Evolutionary conservation across 2,797 vertebrate species (phyloP), one percentile per base, ranked within the genome.

Genomic region (Esox lucius): DNA sequence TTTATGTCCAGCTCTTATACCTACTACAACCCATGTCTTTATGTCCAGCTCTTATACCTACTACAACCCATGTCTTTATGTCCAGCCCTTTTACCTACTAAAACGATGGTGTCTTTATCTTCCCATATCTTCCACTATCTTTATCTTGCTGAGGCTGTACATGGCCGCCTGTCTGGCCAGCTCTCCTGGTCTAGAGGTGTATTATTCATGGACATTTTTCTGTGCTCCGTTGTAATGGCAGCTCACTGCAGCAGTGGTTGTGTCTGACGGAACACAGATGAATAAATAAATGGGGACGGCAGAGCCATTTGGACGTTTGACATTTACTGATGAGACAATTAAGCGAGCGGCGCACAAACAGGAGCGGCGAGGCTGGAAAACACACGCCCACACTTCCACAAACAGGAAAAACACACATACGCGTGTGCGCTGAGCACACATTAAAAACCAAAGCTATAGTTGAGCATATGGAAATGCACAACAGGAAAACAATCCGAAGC

Each of bases 271-370:
- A 76, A 81, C 86, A 75, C 88, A 89, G 89, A 91, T 86, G 76
- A 86, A 89, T 86, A 81, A 90, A 91, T 91, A 89, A 89, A 90
- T 89, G 76, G 83, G 73, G 81, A 84, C 76, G 75, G 81, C 61
- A 22, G 62, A 75, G 75, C 85, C 80, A 83, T 90, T 89, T 91
- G 74, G 89, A 89, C 73, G 26, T 86, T 89, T 90, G 90, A 87
- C 89, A 88, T 89, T 92, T 90, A 92, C 88, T 90, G 90, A 92
- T 90, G 90, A 90, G 86, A 87, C 87, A 91, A 90, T 92, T 89
- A 91, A 88, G 84, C 78, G 75, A 86, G 85, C 73, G 68, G 77
- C 33, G 11, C 79, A 78, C 84, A 85, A 81, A 83, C 28, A 78
- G 64, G 78, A 67, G 68, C 24, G 28, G 49, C 16, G 26, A 28